Base-by-base conservation (phyloP, 2,113 vertebrate species). In the Plestiodon gilberti region DNA sequence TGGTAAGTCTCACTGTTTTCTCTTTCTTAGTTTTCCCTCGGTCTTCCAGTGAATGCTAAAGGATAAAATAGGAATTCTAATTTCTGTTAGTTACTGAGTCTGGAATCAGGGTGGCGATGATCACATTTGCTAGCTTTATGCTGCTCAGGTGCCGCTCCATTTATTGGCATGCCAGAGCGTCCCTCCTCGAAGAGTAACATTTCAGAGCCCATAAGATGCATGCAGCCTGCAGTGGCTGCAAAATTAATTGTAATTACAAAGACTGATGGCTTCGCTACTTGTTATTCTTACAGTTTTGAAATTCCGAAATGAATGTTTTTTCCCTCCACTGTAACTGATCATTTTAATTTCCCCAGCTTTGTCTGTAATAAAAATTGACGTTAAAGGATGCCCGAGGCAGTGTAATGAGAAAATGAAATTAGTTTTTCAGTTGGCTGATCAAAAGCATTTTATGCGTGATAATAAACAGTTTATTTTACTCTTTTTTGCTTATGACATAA, bases 401-500 rank as follows among this genome's bases (percentile, higher is more conserved):
- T 94, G 95, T 98, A 99, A 99, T 98, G 98, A 99, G 98, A 99
- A 99, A 99, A 99, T 98, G 97, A 98, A 99, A 99, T 99, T 99
- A 98, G 98, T 98, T 99, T 99, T 99, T 99, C 98, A 98, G 98
- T 98, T 98, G 98, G 97, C 97, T 99, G 98, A 98, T 99, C 98
- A 98, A 97, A 98, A 98, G 97, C 98, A 98, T 98, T 99, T 98
- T 98, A 98, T 98, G 98, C 96, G 97, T 97, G 97, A 98, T 98
- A 99, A 99, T 98, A 98, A 99, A 99, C 97, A 97, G 97, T 98
- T 98, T 98, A 97, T 98, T 98, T 99, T 97, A 96, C 94, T 96
- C 95, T 97, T 81, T 80, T 96, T 96, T 96, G 95, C 94, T 96
- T 95, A 96, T 95, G 96, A 97, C 94, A 96, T 96, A 96, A 96